Evolutionary conservation across 2,797 vertebrate genomes (phyloP), one percentile per base, ranked within the genome.

Genomic region (Poliocrania exsul): DNA sequence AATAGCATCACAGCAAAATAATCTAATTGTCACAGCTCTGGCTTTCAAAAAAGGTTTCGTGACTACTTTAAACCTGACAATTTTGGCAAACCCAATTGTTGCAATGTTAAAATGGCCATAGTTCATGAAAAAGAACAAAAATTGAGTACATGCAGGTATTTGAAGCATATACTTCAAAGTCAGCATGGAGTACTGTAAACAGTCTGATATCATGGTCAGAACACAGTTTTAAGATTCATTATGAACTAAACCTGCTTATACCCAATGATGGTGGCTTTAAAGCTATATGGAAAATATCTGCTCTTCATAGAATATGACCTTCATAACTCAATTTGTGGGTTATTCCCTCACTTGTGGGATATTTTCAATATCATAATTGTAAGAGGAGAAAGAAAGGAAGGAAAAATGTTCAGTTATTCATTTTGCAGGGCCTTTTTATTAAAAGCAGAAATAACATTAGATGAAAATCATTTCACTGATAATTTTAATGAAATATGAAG

Each of bases 401-500:
- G 24, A 64, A 93, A 95, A 97, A 92, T 69, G 92, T 96, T 94
- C 51, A 88, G 67, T 95, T 97, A 95, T 95, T 97, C 95, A 66
- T 95, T 96, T 95, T 93, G 42, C 93, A 96, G 87, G 67, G 91
- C 57, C 88, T 96, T 97, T 97, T 97, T 96, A 97, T 97, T 98
- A 97, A 97, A 95, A 96, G 86, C 92, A 97, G 91, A 97, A 97
- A 97, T 98, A 96, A 96, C 95, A 97, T 96, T 95, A 95, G 96
- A 92, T 96, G 96, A 95, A 97, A 97, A 97, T 97, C 82, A 96
- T 95, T 97, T 97, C 47, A 5, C 91, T 96, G 94, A 95, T 97
- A 97, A 97, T 97, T 97, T 97, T 75, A 97, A 97, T 97, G 95
- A 98, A 97, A 97, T 96, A 96, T 95, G 97, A 94, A 97, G 85